Percentiles rank a stretch among this genome's conserved stretches.
These are phyloP conservation scores for Xenopus borealis DNA, from an alignment of 2,113 vertebrate genomes.

Conservation along the genomic window DNA sequence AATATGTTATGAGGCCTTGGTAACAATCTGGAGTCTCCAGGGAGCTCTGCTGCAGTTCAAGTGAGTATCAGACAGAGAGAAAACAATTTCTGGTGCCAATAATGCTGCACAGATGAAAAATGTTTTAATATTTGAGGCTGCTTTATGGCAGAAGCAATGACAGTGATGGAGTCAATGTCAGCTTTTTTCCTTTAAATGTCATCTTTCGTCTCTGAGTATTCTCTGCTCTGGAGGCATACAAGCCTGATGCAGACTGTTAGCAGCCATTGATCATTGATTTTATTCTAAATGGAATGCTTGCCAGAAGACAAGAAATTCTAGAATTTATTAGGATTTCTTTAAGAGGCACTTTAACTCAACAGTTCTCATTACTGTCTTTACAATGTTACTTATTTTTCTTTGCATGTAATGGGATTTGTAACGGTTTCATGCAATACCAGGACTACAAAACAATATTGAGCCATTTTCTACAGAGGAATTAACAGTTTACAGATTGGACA, in stretches of 20 bases:
- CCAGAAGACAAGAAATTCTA: slow-evolving; percentile 85
- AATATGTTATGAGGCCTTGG: slow-evolving; percentile 95
- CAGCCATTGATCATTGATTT: slow-evolving; percentile 96
- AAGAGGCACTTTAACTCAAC: slow-evolving; percentile 90
- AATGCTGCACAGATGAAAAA: slow-evolving; percentile 99
- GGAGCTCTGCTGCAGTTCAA: slow-evolving; percentile 91
- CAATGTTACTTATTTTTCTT: slow-evolving; percentile 78
- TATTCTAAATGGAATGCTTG: slow-evolving; percentile 88
- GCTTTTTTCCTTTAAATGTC: slow-evolving; percentile 99
- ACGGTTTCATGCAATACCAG: slow-evolving; percentile 69
- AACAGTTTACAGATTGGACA: slow-evolving; percentile 54
- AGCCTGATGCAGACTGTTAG: slow-evolving; percentile 74
- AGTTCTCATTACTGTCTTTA: slow-evolving; percentile 84
- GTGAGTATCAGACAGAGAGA: slow-evolving; percentile 96
- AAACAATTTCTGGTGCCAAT: slow-evolving; percentile 99
- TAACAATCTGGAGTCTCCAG: slow-evolving; percentile 93
- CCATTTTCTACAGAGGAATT: slow-evolving; percentile 61
- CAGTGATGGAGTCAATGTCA: slow-evolving; percentile 99
- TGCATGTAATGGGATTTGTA: slow-evolving; percentile 80
- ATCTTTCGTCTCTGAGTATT: slow-evolving; percentile 88
- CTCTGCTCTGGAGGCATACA: slow-evolving; percentile 71
- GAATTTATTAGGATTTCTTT: slow-evolving; percentile 86
- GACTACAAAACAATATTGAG: slow-evolving; percentile 68
- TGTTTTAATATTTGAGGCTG: slow-evolving; percentile 99
- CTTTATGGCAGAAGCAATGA: slow-evolving; percentile 96